Evolutionary conservation across 2,888 invertebrate genomes (phyloP).

Genomic region (Latheticus oryzae): DNA sequence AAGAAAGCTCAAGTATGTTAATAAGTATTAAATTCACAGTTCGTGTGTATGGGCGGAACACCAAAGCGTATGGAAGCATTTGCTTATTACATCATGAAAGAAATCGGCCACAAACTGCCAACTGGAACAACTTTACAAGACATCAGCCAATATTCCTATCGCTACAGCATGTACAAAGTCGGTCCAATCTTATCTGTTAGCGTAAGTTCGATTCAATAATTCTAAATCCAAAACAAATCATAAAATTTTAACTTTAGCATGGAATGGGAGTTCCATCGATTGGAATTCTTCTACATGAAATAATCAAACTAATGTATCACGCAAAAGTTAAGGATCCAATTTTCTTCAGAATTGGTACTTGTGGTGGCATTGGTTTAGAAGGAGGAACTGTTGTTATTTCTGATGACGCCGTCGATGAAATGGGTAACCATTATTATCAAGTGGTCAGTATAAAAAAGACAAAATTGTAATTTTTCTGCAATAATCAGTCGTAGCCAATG

Average conservation of each 20-base stretch:
- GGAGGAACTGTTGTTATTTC: constrained; percentile 95
- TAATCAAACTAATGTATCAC: constrained; percentile 96
- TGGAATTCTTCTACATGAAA: constrained; percentile 94
- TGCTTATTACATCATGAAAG: constrained; percentile 89
- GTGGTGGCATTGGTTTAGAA: constrained; percentile 92
- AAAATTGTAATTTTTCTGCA: not conserved
- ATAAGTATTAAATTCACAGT: too few relatives aligned
- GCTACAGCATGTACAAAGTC: constrained; percentile 97
- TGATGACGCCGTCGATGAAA: constrained; percentile 91
- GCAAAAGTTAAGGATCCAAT: constrained; percentile 88
- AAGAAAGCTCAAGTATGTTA: too few relatives aligned
- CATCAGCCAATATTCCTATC: constrained; percentile 90
- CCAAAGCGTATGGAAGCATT: constrained; percentile 94
- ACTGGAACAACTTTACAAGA: constrained; percentile 89
- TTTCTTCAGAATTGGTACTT: constrained; percentile 94
- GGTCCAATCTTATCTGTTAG: constrained; percentile 88
- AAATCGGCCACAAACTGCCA: constrained; percentile 90
- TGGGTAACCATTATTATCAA: constrained; percentile 83
- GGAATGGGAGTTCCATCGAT: constrained; percentile 99
- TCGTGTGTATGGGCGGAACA: constrained; percentile 97
- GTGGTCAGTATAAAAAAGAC: constrained; percentile 79
- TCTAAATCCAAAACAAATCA: not conserved
- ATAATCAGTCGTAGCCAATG: constrained; percentile 75
- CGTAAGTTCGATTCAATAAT: constrained; percentile 70
- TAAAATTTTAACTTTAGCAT: constrained; percentile 74